A percentile compares a stretch with the other conserved stretches of the same genome.
Conservation (phyloP, 1,140 invertebrate species). For the Geopemphigus sp. region DNA sequence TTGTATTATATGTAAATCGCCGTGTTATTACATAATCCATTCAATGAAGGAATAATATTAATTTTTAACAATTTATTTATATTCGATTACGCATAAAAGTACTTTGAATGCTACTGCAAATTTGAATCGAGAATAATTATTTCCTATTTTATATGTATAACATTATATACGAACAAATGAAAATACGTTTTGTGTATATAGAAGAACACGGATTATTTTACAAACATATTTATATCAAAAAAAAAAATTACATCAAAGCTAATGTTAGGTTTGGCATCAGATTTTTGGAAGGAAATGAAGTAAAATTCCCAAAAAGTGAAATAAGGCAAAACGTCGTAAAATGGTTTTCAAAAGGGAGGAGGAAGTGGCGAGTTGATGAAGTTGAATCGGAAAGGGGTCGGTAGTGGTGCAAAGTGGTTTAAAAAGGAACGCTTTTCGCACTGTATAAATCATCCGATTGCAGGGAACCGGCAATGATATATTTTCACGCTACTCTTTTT, state of each 20-base stretch:
- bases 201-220: background rate
- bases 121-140: no score
- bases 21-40: no score
- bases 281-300: background rate
- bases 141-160: no score
- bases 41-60: no score
- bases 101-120: no score
- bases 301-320: slow-evolving; percentile 1
- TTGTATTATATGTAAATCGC: no score
- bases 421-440: slow-evolving; percentile 33
- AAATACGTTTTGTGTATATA: background rate
- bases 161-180: no score
- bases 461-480: slow-evolving; percentile 29
- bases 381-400: background rate
- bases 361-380: background rate
- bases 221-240: background rate
- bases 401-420: slow-evolving; percentile 31
- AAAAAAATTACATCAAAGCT: background rate
- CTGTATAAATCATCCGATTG: slow-evolving; percentile 36
- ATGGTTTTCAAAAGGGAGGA: no score
- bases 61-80: no score
- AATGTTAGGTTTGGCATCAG: background rate
- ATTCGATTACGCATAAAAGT: no score
- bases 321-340: background rate
- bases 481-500: slow-evolving; percentile 34